Evolutionary conservation across 1,140 invertebrate species (phyloP), one percentile per base, ranked within the genome.

Genomic region (Cydia strobilella): DNA sequence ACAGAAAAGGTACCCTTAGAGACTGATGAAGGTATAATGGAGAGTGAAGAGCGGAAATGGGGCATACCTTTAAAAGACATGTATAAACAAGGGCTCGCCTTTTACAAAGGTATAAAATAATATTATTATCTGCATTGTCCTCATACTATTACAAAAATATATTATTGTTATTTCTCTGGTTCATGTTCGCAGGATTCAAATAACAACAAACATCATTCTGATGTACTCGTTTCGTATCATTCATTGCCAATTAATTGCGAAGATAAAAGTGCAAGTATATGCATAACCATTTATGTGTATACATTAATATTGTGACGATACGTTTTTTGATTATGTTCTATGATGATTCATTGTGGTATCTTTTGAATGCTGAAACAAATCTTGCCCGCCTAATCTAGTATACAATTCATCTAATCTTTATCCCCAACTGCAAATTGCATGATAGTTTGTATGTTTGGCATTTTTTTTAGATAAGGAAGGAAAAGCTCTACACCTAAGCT

Each of bases 401-500:
- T 51, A 2, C 1, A 13, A 18, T n/a, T 51, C 2, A n/a, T 51
- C 6, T 51, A 51, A 51, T n/a, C n/a, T 51, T 51, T 51, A 18
- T 1, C 0, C 42, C 6, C 42, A 18, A 6, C n/a, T 18, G 5
- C 42, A n/a, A 51, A 51, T n/a, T 51, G 3, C 15, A 51, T 51
- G 15, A n/a, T 18, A 6, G 15, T 51, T 18, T n/a, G 48, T 18
- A 59, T 59, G 10, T 23, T 20, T 59, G 12, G 12, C 12, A 23
- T 18, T 51, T 51, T 0, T 59, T 85, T 31, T 59, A 88, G 98
- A 99, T 90, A 99, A 99, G 94, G 97, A 98, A 94, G 98, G 98
- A 10, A 99, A 98, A 93, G 98, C 98, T 72, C 94, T 99, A 45
- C 97, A 99, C 86, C 94, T 99, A 69, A 97, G 97, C 45, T 99